Percentiles rank a stretch among this genome's conserved stretches.
These are phyloP conservation scores for Upupa epops DNA, from an alignment of 2,113 vertebrate genomes.

Conservation along the genomic window DNA sequence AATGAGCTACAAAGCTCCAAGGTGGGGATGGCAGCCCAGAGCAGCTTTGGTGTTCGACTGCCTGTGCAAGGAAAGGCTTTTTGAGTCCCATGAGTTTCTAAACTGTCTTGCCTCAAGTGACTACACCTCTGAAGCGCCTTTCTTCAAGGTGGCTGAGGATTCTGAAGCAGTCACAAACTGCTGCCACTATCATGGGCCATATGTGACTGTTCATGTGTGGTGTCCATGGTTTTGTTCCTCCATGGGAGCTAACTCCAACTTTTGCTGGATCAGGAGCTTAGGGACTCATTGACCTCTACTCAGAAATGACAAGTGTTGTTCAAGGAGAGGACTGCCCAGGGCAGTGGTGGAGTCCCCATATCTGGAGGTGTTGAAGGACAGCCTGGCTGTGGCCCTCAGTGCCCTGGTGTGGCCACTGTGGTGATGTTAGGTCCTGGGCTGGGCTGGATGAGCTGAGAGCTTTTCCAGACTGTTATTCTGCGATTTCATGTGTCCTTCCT, in stretches of 20 bases:
- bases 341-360: no score
- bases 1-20: accelerated
- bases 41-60: background rate
- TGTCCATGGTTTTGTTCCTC: background rate
- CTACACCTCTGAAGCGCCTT: background rate
- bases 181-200: background rate
- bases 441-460: no score
- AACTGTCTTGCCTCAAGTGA: background rate
- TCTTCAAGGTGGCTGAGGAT: background rate
- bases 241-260: background rate
- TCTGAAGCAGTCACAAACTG: background rate
- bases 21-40: background rate
- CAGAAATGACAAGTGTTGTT: background rate
- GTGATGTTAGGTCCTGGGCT: no score
- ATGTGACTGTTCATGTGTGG: background rate
- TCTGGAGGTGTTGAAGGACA: no score
- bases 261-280: background rate
- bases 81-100: background rate
- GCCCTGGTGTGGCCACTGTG: no score
- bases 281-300: background rate
- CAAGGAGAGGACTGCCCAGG: no score
- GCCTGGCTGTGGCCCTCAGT: no score
- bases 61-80: background rate
- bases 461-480: no score
- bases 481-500: background rate